Base-by-base conservation (phyloP, 2,888 invertebrate species). In the Dermolepida albohirtum region DNA sequence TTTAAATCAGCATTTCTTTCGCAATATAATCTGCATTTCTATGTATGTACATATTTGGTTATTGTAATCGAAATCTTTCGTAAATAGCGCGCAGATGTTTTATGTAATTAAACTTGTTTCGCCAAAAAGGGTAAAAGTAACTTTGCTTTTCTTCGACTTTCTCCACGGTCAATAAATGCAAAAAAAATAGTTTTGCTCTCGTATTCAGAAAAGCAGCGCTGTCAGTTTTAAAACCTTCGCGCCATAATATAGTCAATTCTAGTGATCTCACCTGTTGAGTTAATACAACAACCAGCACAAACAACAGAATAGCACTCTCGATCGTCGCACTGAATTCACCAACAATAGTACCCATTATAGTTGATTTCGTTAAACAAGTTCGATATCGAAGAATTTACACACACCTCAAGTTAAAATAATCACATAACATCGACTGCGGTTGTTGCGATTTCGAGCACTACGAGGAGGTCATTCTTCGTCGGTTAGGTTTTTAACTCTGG, bases 191-290 rank as follows among this genome's bases (percentile, higher is more conserved):
- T 51, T 12, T 14, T 44, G 40, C 16, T 54, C 11, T 10, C 11
- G 14, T 17, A 40, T 22, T 22, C 1, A 39, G 16, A 16, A 40
- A 16, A 54, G 1, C 7, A 16, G 2, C 1, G 1, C 29, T 44
- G 44, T 59, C 59, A 44, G 44, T 59, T 59, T 59, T 14, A 59
- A 59, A 59, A 12, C 10, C 12, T 59, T 59, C 44, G 29, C 59
- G 59, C 59, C 44, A 44, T 7, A 44, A 16, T 7, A 7, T 44
- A 55, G 27, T 16, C 4, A 34, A 27, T 54, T 54, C 17, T 54
- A 39, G 65, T 65, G 52, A 65, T 55, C 66, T 66, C 66, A 66
- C 66, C 66, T 66, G 59, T 66, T 57, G 66, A 49, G 50, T 57
- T 57, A 57, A 50, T 66, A 49, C 66, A 22, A 59, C 16, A 17